Evolutionary conservation across 23 tunicate genomes (phyloP).

Genomic region (Corella eumyota): DNA sequence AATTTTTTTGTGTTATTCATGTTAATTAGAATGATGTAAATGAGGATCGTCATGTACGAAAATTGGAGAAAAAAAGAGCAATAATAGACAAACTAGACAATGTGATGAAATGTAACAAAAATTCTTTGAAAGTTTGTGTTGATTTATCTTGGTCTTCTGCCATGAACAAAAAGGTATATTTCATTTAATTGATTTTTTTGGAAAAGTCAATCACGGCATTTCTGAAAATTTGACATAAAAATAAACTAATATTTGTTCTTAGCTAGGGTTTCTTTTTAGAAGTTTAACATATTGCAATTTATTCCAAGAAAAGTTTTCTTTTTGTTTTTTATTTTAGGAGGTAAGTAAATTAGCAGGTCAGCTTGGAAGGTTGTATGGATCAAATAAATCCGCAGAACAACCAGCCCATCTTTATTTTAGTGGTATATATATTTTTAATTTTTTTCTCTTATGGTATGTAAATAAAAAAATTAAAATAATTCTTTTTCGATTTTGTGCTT

Average conservation of each 20-base stretch:
- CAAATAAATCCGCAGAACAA: constrained; percentile 35
- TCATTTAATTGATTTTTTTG: not conserved
- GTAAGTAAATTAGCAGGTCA: constrained; percentile 66
- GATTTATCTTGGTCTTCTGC: constrained; percentile 62
- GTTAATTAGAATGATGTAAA: constrained; percentile 22
- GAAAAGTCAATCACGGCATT: not conserved
- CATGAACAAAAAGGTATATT: constrained; percentile 68
- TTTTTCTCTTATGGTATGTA: too few species aligned
- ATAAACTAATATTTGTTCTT: not conserved
- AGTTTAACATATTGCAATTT: not conserved
- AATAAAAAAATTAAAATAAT: too few species aligned
- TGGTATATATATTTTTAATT: constrained; percentile 9
- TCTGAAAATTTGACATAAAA: not conserved
- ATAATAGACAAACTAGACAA: constrained; percentile 8
- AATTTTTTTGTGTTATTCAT: too few species aligned
- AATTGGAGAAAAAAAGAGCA: constrained; percentile 1
- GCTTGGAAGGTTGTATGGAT: constrained; percentile 83
- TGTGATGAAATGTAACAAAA: constrained; percentile 31
- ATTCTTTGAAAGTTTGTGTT: constrained; percentile 43
- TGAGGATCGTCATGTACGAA: not conserved
- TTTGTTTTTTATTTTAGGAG: too few species aligned
- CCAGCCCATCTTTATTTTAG: constrained; percentile 81
- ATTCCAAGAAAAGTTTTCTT: not conserved
- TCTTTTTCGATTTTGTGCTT: too few species aligned
- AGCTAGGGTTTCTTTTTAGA: not conserved